A percentile compares a stretch with the other conserved stretches of the same genome.
These are phyloP conservation scores for Chauna torquata DNA, from an alignment of 2,113 vertebrate genomes.

Conservation along the genomic window DNA sequence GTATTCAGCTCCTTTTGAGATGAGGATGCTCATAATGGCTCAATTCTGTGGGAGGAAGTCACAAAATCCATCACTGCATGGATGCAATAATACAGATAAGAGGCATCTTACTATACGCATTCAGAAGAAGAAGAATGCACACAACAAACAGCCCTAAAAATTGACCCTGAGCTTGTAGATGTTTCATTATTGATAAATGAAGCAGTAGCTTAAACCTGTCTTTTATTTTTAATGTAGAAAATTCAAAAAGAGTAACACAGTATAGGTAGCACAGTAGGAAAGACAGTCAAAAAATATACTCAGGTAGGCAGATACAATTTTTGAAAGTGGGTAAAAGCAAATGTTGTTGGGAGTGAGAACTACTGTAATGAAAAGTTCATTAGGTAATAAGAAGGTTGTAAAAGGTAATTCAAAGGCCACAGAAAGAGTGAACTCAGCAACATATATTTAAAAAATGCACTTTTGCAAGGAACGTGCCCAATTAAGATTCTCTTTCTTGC, in stretches of 20 bases:
- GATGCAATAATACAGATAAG: background rate
- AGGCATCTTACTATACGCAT: background rate
- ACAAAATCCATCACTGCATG: background rate
- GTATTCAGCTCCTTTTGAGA: conserved; percentile 16
- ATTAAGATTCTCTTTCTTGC: background rate
- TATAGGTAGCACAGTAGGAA: background rate
- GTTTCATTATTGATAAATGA: background rate
- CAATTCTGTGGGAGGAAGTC: background rate
- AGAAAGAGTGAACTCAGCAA: background rate
- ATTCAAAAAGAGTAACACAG: background rate
- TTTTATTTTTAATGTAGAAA: background rate
- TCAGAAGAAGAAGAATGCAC: background rate
- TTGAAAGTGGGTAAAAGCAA: background rate
- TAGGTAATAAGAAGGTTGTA: background rate
- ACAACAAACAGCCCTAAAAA: background rate
- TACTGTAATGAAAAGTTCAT: background rate
- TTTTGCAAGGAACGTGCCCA: background rate
- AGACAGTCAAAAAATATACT: background rate
- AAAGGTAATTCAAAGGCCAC: background rate
- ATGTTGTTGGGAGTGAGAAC: background rate
- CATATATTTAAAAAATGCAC: background rate
- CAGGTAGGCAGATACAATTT: background rate
- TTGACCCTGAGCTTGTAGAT: background rate
- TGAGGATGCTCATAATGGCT: background rate
- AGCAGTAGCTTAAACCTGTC: background rate